These are phyloP conservation scores for Rhea pennata DNA, from an alignment of 2,113 vertebrate genomes.

Conservation along the genomic window DNA sequence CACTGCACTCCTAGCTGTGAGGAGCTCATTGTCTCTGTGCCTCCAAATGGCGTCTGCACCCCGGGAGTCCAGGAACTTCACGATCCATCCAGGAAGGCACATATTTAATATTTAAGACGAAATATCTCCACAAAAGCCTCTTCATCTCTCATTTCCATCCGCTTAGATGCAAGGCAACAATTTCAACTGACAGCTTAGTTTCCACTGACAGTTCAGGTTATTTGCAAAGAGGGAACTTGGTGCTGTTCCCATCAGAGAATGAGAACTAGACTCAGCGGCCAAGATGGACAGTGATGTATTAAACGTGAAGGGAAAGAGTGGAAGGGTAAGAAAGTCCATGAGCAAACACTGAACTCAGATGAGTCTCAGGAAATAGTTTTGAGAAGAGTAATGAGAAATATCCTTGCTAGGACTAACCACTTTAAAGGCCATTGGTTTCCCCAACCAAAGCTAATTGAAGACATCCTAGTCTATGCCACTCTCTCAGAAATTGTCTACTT, in stretches of 20 bases:
- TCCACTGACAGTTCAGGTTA: not conserved
- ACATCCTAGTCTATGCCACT: not conserved
- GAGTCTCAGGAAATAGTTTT: not conserved
- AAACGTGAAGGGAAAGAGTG: not conserved
- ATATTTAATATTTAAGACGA: not conserved
- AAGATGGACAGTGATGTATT: not conserved
- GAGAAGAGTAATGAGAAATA: not conserved
- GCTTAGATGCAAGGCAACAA: not conserved
- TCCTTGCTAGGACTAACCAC: not conserved
- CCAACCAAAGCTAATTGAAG: not conserved
- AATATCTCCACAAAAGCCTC: not conserved
- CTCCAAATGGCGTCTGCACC: not conserved
- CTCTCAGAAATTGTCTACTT: not conserved
- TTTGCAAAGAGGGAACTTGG: not conserved
- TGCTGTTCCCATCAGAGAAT: not conserved
- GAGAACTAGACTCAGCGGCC: not conserved
- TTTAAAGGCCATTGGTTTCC: not conserved
- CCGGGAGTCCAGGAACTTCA: not conserved
- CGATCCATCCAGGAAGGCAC: not conserved
- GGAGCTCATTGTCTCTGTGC: not conserved
- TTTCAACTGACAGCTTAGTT: not conserved
- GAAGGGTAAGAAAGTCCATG: not conserved
- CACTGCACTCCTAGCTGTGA: not conserved
- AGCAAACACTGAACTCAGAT: not conserved
- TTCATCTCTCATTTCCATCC: not conserved